A percentile compares a stretch with the other conserved stretches of the same genome.
Conservation (phyloP, 1,140 invertebrate genomes). For the Oncopodura yosiiana region DNA sequence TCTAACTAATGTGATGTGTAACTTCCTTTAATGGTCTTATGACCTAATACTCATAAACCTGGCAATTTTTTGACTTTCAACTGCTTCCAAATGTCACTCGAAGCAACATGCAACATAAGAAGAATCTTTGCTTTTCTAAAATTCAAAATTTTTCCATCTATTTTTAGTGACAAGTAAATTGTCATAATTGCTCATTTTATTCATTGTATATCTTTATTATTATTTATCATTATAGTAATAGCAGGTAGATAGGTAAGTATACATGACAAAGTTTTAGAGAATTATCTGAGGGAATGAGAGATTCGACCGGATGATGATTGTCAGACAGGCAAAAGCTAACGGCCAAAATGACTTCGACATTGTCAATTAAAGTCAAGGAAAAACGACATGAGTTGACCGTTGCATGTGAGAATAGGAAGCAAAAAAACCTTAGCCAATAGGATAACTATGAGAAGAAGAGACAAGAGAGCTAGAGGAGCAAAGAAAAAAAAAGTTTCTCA, state of each 20-base stretch:
- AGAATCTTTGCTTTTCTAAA: no score
- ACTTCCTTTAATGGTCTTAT: no score
- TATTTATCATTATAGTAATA: no score
- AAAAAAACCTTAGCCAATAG: constrained; percentile 4
- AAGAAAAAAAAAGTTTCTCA: no score
- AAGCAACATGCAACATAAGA: no score
- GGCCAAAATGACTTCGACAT: background rate
- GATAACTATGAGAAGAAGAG: background rate
- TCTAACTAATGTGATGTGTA: no score
- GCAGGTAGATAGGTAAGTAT: no score
- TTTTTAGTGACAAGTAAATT: no score
- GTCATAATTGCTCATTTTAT: no score
- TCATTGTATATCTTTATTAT: no score
- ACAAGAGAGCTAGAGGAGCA: background rate
- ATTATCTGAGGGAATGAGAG: constrained; percentile 1
- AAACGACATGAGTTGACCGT: constrained; percentile 7
- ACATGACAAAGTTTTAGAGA: background rate
- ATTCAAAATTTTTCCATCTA: no score
- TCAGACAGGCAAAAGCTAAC: constrained; percentile 8
- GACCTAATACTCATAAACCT: constrained; percentile 23
- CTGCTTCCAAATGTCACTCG: constrained; percentile 20
- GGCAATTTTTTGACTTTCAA: constrained; percentile 21
- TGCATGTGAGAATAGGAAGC: constrained; percentile 18
- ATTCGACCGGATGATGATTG: constrained; percentile 12
- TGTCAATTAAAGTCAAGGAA: background rate